A percentile compares a stretch with the other conserved stretches of the same genome.
These are phyloP conservation scores for Diachasmimorpha longicaudata DNA, from an alignment of 1,140 invertebrate genomes.

Conservation along the genomic window DNA sequence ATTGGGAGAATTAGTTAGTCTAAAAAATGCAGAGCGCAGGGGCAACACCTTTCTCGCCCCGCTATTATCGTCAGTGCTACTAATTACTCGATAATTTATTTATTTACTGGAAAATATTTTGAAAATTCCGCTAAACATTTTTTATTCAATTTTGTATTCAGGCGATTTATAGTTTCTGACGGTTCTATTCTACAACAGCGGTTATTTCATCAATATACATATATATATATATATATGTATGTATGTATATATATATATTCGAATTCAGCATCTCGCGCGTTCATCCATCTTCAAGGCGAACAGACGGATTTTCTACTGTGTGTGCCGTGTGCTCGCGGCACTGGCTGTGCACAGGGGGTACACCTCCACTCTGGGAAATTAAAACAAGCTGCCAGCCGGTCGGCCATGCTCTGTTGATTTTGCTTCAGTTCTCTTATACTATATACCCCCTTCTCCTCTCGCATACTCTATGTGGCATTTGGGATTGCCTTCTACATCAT, in stretches of 20 bases:
- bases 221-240: no score
- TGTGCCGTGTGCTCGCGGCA: conserved; percentile 18
- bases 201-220: neutral
- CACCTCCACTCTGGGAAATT: conserved; percentile 47
- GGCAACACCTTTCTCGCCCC: no score
- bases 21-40: no score
- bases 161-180: neutral
- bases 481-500: neutral
- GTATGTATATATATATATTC: neutral
- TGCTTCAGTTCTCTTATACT: conserved; percentile 18
- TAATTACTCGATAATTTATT: no score
- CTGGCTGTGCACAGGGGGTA: conserved; percentile 28
- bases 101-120: no score
- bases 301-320: conserved; percentile 15
- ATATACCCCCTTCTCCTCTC: neutral
- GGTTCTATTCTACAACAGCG: neutral
- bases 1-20: no score
- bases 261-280: conserved; percentile 12
- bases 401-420: conserved; percentile 52
- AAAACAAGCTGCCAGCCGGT: conserved; percentile 54
- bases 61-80: no score
- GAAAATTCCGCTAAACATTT: no score
- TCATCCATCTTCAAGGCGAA: conserved; percentile 35
- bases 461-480: neutral
- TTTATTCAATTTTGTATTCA: no score